Conservation (phyloP, 2,888 invertebrate species). For the Trilocha varians region DNA sequence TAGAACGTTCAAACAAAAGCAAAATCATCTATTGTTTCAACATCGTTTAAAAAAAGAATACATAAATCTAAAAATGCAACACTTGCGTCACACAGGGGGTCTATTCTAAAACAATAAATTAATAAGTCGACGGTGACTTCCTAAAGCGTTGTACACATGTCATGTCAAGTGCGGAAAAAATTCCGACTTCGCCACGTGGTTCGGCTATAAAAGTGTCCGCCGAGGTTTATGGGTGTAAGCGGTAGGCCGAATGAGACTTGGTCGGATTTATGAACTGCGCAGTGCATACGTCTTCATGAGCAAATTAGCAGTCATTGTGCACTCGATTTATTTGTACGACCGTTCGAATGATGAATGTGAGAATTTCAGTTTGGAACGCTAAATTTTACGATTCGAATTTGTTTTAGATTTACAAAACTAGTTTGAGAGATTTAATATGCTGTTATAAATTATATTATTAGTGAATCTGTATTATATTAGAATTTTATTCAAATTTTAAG, state of each 20-base stretch:
- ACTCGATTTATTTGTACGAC: constrained; percentile 58
- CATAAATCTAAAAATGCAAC: constrained; percentile 16
- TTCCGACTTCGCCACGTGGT: constrained; percentile 61
- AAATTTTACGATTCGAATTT: constrained; percentile 15
- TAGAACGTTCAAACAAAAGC: too few relatives aligned
- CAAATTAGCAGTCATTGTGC: constrained; percentile 72
- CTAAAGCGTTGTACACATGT: constrained; percentile 59
- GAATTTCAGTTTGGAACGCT: constrained; percentile 38
- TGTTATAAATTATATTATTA: too few relatives aligned
- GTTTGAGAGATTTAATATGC: background rate
- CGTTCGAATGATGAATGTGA: constrained; percentile 58
- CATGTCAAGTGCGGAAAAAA: constrained; percentile 68
- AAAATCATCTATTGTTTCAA: background rate
- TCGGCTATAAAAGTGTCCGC: constrained; percentile 69
- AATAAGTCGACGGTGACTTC: constrained; percentile 42
- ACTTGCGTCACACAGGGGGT: constrained; percentile 28
- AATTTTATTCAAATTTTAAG: too few relatives aligned
- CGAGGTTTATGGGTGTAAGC: constrained; percentile 68
- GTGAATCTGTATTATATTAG: too few relatives aligned
- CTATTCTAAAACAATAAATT: constrained; percentile 68
- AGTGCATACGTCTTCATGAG: constrained; percentile 69
- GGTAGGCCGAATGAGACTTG: constrained; percentile 68
- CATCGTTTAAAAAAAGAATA: constrained; percentile 10
- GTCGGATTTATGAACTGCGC: constrained; percentile 60
- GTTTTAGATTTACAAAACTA: constrained; percentile 13